Base-by-base conservation (phyloP, 2,888 invertebrate genomes). In the Eupithecia vulgata region DNA sequence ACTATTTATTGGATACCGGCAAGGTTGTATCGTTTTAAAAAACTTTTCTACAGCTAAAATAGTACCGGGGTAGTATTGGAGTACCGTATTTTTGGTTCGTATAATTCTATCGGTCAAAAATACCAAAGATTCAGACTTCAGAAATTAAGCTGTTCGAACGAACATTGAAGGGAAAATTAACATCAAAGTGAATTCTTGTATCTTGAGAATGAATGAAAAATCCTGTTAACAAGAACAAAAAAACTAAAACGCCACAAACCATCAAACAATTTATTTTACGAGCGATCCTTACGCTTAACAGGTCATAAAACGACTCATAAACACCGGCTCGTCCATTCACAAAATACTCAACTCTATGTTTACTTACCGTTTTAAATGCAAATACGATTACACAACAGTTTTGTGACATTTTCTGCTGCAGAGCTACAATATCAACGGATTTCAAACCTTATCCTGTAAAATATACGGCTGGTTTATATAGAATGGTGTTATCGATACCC, bases 361-460 rank as follows among this genome's bases (percentile, higher is more conserved):
- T 91, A 90, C 91, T 91, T 90, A 89, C 87, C 88, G 86, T 91
- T 93, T 91, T 91, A 91, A 92, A 93, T 94, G 93, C 91, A 92
- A 93, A 93, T 92, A 91, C 87, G 88, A 86, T 88, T 88, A 89
- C 85, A 85, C 84, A 81, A 80, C 82, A 83, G 73, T 85, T 86
- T 85, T 87, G 84, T 89, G 88, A 87, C 84, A 86, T 85, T 86
- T 82, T 82, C 57, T 57, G 82, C 82, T 81, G 83, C 82, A 83
- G 81, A 83, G 84, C 76, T 78, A 72, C 75, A 81, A 79, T 81
- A 77, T 76, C 71, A 75, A 67, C 70, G 79, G 71, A 84, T 81
- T 87, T 84, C 85, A 76, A 80, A 83, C 87, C 84, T 82, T 88
- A 85, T 78, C 40, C 37, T n/a, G 12, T 30, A 40, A 69, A 64